Base-by-base conservation (phyloP, 2,113 vertebrate genomes). In the Anhinga anhinga region DNA sequence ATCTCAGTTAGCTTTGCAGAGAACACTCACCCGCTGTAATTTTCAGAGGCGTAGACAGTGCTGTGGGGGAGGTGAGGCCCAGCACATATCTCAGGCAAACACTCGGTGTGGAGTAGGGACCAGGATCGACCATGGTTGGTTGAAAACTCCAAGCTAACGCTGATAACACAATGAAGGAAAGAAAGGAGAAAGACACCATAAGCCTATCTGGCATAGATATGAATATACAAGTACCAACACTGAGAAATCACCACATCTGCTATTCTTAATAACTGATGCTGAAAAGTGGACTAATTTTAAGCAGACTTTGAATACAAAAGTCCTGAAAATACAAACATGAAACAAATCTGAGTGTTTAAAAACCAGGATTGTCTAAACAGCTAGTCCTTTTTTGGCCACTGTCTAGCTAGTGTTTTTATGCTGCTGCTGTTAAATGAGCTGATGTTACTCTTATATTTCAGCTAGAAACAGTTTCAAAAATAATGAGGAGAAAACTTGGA, bases 11-110 rank as follows among this genome's bases (percentile, higher is more conserved):
- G 73, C 34, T 83, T 14, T 86, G 62, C 61, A 89, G 78, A 81
- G 71, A 78, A 13, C 36, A 15, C 42, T 98, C 97, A 99, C 99
- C 99, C 99, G 84, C 99, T 99, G 98, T 99, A 99, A 98, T 99
- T 99, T 88, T 99, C 99, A 2, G 99, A 99, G 91, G 99, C 98
- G 50, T 99, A 99, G 98, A 99, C 62, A 8, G 99, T 99, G 98
- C 99, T 99, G 96, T 99, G 99, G 38, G 99, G 99, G 14, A 99
- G 98, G 92, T 99, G 99, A 9, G 99, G 98, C 32, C 99, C 99
- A 3, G 98, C 98, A 96, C 99, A 99, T 15, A 99, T 98, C 93
- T 99, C 99, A 36, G 99, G 99, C 62, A 99, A 98, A 96, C 99
- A 99, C 95, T 99, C 99, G 0, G 98, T 99, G 97, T 99, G 99